Base-by-base conservation (phyloP, 2,113 vertebrate species). In the Mirza zaza region DNA sequence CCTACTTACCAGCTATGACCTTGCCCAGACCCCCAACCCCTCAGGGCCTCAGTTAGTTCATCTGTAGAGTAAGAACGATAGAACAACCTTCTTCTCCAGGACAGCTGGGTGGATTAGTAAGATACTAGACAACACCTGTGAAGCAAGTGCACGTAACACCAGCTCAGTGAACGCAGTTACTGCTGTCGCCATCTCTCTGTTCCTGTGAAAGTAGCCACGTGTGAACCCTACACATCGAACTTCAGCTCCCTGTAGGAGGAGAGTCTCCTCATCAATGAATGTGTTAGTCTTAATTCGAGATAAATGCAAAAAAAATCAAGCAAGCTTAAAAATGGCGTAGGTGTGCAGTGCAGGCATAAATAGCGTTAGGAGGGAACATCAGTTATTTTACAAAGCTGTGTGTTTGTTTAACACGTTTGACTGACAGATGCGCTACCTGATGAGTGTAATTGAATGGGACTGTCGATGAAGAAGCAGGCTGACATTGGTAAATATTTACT, bases 161-260 rank as follows among this genome's bases (percentile, higher is more conserved):
- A 18, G 71, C 79, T 77, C 71, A 23, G 27, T 23, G 65, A 45
- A 36, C 0, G 9, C 18, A 6, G 14, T 4, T 0, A 1, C n/a
- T 8, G 2, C 15, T 25, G 0, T 34, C 17, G 1, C 6, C 5
- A 2, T 1, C 5, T 55, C 77, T 25, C 23, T 3, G 0, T 5
- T 57, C 14, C 1, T 1, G 0, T 6, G 2, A 5, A 34, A 57
- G 27, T 1, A 7, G 25, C n/a, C 12, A 0, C 0, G 0, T 0
- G 57, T 34, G 3, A 67, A 21, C 48, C 13, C 25, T 8, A 0
- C 25, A 6, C 6, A 6, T 6, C 42, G 57, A 21, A 2, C 50
- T 39, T 61, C 4, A 39, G 81, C 18, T 7, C 7, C 17, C 0
- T 29, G 6, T 1, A 42, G 63, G 39, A 65, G 45, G 48, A n/a